phyloP scores from a whole-genome alignment of 2,888 invertebrate genomes.

The Leptopilina myrica region DNA sequence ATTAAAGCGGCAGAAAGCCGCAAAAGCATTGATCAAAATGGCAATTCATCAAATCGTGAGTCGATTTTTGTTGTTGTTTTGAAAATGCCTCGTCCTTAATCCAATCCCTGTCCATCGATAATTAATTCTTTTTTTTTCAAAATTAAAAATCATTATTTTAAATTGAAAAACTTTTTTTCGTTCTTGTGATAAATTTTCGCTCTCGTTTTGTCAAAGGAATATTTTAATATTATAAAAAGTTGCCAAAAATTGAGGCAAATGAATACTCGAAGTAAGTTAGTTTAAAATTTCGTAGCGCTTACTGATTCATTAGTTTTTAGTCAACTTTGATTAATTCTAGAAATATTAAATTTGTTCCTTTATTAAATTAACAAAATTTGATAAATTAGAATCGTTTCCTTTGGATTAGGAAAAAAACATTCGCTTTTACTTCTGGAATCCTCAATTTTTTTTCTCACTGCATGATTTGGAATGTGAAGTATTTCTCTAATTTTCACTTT shows the following conservation, averaged over 20 bases:
- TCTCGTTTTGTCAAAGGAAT: not conserved
- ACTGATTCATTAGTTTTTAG: too few relatives aligned
- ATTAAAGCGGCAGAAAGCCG: constrained; percentile 85
- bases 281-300: too few relatives aligned
- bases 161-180: not conserved
- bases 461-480: constrained; percentile 53
- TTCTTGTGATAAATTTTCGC: not conserved
- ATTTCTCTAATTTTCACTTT: constrained; percentile 43
- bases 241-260: constrained; percentile 1
- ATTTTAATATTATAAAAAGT: not conserved
- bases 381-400: not conserved
- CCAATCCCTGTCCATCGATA: not conserved
- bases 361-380: too few relatives aligned
- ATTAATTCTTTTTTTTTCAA: not conserved
- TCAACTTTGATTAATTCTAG: too few relatives aligned
- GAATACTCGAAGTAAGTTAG: not conserved
- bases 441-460: constrained; percentile 48
- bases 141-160: not conserved
- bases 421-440: not conserved
- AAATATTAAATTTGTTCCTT: too few relatives aligned
- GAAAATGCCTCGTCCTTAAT: not conserved
- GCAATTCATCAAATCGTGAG: constrained; percentile 67
- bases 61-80: constrained; percentile 46
- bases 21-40: constrained; percentile 50
- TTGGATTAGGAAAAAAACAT: not conserved